These are phyloP conservation scores for Drosophila obscura DNA, from an alignment of 1,140 invertebrate species.

Conservation along the genomic window DNA sequence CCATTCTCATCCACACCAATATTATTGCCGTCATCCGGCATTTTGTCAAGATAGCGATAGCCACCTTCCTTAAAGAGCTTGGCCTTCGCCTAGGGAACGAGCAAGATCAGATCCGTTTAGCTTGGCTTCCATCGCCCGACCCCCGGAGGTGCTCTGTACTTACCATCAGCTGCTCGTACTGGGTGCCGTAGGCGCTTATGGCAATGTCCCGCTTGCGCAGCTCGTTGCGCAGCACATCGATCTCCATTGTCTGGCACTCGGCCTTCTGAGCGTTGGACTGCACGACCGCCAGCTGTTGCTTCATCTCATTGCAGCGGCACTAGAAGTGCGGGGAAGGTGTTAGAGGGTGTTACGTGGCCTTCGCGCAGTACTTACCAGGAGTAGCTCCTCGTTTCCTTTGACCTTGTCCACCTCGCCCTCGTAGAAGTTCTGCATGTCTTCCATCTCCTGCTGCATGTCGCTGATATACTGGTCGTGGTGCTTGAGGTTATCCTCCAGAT, in stretches of 20 bases:
- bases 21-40: constrained; percentile 39
- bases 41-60: constrained; percentile 66
- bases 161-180: constrained; percentile 79
- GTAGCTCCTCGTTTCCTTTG: constrained; percentile 59
- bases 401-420: constrained; percentile 60
- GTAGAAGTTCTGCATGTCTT: constrained; percentile 72
- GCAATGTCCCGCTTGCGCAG: constrained; percentile 63
- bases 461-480: constrained; percentile 51
- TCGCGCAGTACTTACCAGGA: constrained; percentile 38
- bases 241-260: constrained; percentile 56
- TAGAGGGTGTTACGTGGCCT: background rate
- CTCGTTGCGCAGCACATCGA: constrained; percentile 59
- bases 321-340: constrained; percentile 1
- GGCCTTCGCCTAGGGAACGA: constrained; percentile 55
- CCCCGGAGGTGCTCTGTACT: constrained; percentile 7
- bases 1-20: constrained; percentile 39
- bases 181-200: constrained; percentile 69
- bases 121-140: background rate
- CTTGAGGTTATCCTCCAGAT: constrained; percentile 31
- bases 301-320: constrained; percentile 67
- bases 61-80: constrained; percentile 69
- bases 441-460: constrained; percentile 66
- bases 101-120: background rate
- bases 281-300: constrained; percentile 48
- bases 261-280: constrained; percentile 43